Conservation (phyloP, 2,888 invertebrate species). For the Syrphus vitripennis region DNA sequence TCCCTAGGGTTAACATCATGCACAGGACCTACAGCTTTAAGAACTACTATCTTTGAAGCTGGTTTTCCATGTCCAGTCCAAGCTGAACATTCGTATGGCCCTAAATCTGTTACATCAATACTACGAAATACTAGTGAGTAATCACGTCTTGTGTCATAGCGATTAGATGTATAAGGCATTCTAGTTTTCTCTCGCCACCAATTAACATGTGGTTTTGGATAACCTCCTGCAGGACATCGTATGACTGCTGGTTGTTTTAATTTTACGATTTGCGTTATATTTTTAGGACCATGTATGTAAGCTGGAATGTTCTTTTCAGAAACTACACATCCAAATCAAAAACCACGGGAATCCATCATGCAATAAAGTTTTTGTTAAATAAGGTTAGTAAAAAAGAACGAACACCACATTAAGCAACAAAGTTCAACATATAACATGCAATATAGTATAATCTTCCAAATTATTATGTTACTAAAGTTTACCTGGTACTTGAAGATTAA, state of each 20-base stretch:
- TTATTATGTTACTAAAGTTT: slow-evolving; percentile 76
- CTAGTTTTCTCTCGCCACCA: slow-evolving; percentile 92
- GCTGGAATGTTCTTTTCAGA: slow-evolving; percentile 80
- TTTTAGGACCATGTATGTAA: slow-evolving; percentile 86
- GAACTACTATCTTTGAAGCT: slow-evolving; percentile 88
- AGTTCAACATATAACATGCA: slow-evolving; percentile 33
- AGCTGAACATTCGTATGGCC: slow-evolving; percentile 94
- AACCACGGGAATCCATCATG: slow-evolving; percentile 59
- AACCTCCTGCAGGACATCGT: slow-evolving; percentile 91
- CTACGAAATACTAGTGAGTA: slow-evolving; percentile 88
- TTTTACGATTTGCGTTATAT: slow-evolving; percentile 86
- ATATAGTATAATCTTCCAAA: not conserved
- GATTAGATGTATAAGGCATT: slow-evolving; percentile 85
- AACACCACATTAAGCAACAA: slow-evolving; percentile 72
- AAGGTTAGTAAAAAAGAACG: slow-evolving; percentile 51
- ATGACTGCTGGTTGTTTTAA: slow-evolving; percentile 87
- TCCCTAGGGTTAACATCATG: slow-evolving; percentile 83
- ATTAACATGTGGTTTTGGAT: slow-evolving; percentile 89
- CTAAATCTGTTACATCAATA: slow-evolving; percentile 88
- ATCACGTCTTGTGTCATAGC: slow-evolving; percentile 86
- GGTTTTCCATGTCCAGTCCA: slow-evolving; percentile 91
- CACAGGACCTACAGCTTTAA: slow-evolving; percentile 88
- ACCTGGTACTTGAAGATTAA: slow-evolving; percentile 89
- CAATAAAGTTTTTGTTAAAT: slow-evolving; percentile 59
- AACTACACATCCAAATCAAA: slow-evolving; percentile 34